Conservation (phyloP, 2,888 invertebrate genomes). For the Ennomos quercinarius region DNA sequence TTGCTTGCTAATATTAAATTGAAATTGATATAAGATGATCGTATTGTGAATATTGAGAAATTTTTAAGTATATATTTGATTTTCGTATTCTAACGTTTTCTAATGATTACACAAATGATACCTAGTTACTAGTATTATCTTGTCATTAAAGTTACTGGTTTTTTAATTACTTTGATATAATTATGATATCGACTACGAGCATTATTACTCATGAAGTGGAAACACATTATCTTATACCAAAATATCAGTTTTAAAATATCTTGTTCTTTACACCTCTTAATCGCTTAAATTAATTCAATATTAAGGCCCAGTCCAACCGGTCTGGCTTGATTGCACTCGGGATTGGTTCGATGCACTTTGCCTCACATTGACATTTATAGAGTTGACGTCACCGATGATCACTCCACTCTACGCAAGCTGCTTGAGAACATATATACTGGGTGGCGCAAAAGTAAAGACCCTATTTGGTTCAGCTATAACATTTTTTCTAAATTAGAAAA, state of each 20-base stretch:
- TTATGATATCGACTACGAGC: too few species aligned
- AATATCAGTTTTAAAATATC: constrained; percentile 17
- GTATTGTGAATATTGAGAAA: too few species aligned
- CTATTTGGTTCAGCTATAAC: too few species aligned
- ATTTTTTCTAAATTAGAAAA: too few species aligned
- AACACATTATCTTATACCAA: constrained; percentile 6
- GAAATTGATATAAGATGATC: constrained; percentile 13
- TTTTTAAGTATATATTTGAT: too few species aligned
- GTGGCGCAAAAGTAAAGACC: too few species aligned
- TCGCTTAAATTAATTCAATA: constrained; percentile 40
- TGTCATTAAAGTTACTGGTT: too few species aligned
- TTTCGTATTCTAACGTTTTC: too few species aligned
- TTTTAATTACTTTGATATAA: too few species aligned
- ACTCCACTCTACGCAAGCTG: constrained; percentile 13
- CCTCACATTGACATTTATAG: constrained; percentile 44
- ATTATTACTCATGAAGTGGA: background rate
- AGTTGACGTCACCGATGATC: constrained; percentile 39
- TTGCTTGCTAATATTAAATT: constrained; percentile 20
- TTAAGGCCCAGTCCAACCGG: constrained; percentile 43
- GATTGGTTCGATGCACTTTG: constrained; percentile 53
- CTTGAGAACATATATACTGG: constrained; percentile 18
- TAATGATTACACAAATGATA: too few species aligned
- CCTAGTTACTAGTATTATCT: too few species aligned
- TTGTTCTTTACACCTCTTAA: constrained; percentile 38
- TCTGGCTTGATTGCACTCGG: constrained; percentile 45